Percentiles rank a stretch among this genome's conserved stretches.
These are phyloP conservation scores for Ancistrus triradiatus DNA, from an alignment of 2,113 vertebrate genomes.

Conservation along the genomic window DNA sequence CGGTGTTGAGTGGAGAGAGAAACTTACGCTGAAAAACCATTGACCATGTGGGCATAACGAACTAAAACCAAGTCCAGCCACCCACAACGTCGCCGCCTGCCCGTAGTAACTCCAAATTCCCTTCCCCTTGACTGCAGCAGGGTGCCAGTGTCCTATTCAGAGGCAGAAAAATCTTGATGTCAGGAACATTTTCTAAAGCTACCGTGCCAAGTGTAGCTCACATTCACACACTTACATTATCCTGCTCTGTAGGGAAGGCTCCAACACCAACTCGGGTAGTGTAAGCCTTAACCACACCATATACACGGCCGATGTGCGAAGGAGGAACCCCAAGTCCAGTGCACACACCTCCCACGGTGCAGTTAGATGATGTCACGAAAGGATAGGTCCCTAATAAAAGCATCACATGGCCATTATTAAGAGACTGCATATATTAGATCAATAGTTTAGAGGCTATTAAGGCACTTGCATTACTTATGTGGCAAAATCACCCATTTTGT, in stretches of 20 bases:
- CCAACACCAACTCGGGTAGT: slow-evolving; percentile 76
- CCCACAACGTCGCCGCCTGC: slow-evolving; percentile 83
- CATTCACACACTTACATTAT: slow-evolving; percentile 64
- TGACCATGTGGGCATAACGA: slow-evolving; percentile 79
- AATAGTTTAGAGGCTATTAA: no score
- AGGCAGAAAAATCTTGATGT: background rate
- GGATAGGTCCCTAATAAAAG: slow-evolving; percentile 69
- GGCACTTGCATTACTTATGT: no score
- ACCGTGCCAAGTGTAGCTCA: background rate
- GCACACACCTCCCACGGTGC: slow-evolving; percentile 78
- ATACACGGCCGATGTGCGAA: slow-evolving; percentile 68
- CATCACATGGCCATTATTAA: no score
- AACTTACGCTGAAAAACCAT: slow-evolving; percentile 75
- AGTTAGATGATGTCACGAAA: slow-evolving; percentile 77
- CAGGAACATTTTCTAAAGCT: background rate
- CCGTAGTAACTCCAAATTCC: slow-evolving; percentile 76
- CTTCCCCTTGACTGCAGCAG: slow-evolving; percentile 68
- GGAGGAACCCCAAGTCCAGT: slow-evolving; percentile 76
- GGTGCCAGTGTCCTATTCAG: slow-evolving; percentile 65
- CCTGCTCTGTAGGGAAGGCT: slow-evolving; percentile 76
- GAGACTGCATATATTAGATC: background rate
- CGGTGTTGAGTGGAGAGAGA: background rate
- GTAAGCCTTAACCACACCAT: slow-evolving; percentile 77
- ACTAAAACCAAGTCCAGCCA: slow-evolving; percentile 78
- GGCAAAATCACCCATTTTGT: no score